Evolutionary conservation across 1,140 invertebrate genomes (phyloP).

Genomic region (Mamestra configurata): DNA sequence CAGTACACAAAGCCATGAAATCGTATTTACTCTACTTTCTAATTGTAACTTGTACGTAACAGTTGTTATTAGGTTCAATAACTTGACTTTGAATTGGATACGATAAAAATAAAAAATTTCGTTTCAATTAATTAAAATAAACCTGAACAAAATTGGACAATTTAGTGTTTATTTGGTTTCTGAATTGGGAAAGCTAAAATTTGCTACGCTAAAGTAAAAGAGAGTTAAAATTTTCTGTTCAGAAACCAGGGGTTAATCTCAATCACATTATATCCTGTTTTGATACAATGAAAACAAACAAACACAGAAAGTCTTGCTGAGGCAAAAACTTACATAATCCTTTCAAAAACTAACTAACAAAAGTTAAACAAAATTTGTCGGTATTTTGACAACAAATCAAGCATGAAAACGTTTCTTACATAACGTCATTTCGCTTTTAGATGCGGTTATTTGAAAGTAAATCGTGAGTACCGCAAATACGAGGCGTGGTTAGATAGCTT

Average conservation of each 20-base stretch:
- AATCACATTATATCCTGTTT: no score
- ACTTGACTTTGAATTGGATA: not conserved
- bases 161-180: no score
- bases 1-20: conserved; percentile 47
- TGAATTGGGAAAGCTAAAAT: no score
- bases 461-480: conserved; percentile 36
- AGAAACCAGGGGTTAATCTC: no score
- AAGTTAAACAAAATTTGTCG: not conserved
- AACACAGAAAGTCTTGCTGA: no score
- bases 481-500: not conserved
- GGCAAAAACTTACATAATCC: not conserved
- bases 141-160: no score
- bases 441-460: conserved; percentile 53
- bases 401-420: conserved; percentile 44
- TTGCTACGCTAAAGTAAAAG: no score
- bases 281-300: no score
- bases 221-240: no score
- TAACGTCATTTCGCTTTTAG: conserved; percentile 52
- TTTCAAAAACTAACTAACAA: not conserved
- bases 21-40: conserved; percentile 51
- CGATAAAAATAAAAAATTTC: not conserved
- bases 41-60: conserved; percentile 43
- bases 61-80: conserved; percentile 30
- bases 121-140: not conserved
- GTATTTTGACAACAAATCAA: conserved; percentile 34